phyloP scores from a whole-genome alignment of 2,888 invertebrate species.

The Allacma fusca region DNA sequence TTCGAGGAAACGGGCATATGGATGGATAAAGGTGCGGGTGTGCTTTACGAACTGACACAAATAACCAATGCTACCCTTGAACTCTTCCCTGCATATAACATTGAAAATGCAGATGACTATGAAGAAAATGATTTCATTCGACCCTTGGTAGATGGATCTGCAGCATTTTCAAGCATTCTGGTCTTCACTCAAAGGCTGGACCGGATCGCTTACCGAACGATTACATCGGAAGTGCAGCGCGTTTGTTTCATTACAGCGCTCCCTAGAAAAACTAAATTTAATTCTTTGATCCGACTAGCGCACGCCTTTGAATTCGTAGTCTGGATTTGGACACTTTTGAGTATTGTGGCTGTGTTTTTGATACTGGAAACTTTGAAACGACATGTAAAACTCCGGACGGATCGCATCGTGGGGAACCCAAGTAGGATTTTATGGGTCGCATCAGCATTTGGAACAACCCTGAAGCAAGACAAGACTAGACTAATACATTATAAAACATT shows the following conservation, averaged over 20 bases:
- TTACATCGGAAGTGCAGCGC: not conserved
- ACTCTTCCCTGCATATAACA: not conserved
- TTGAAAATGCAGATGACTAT: not conserved
- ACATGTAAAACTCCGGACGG: too few relatives aligned
- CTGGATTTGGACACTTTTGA: not conserved
- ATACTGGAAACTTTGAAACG: too few relatives aligned
- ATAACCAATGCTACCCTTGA: not conserved
- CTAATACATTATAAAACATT: too few relatives aligned
- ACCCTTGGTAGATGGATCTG: not conserved
- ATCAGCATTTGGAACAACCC: too few relatives aligned
- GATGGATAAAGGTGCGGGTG: not conserved
- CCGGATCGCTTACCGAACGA: not conserved
- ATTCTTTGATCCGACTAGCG: not conserved
- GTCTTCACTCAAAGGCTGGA: not conserved
- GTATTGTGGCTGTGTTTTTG: too few relatives aligned
- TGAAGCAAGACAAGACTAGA: too few relatives aligned
- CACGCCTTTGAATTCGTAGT: not conserved
- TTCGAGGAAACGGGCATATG: not conserved
- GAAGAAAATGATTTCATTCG: not conserved
- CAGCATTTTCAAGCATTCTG: not conserved
- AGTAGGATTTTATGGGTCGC: too few relatives aligned
- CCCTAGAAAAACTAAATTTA: not conserved
- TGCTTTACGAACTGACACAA: not conserved
- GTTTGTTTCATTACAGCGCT: not conserved
- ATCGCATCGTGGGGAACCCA: too few relatives aligned